Percentiles rank a stretch among this genome's conserved stretches.
Conservation (phyloP, 2,888 invertebrate species). For the Hirtodrosophila confusa region DNA sequence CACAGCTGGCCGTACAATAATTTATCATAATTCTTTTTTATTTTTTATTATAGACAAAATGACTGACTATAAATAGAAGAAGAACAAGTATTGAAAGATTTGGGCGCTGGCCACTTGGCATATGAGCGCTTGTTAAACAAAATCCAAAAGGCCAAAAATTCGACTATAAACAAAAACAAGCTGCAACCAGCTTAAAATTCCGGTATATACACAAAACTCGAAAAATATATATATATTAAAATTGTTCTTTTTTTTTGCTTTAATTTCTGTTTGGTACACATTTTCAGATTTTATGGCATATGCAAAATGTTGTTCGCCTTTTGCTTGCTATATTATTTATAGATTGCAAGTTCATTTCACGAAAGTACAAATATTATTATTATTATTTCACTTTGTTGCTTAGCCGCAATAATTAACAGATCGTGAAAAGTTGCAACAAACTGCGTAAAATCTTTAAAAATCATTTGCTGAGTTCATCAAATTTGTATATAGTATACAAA, state of each 20-base stretch:
- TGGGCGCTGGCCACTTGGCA: slow-evolving; percentile 35
- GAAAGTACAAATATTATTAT: slow-evolving; percentile 27
- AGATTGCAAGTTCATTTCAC: slow-evolving; percentile 41
- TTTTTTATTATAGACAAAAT: slow-evolving; percentile 47
- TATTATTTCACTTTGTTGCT: slow-evolving; percentile 16
- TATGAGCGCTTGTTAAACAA: slow-evolving; percentile 21
- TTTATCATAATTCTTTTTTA: slow-evolving; percentile 41
- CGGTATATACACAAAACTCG: slow-evolving; percentile 36
- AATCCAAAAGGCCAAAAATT: slow-evolving; percentile 22
- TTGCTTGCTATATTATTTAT: slow-evolving; percentile 32
- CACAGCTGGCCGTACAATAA: slow-evolving; percentile 49
- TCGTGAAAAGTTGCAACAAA: slow-evolving; percentile 57
- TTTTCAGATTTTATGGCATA: slow-evolving; percentile 34
- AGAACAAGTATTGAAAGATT: slow-evolving; percentile 19
- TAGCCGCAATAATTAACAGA: slow-evolving; percentile 40
- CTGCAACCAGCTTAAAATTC: slow-evolving; percentile 51
- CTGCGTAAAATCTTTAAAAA: slow-evolving; percentile 40
- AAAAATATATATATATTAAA: slow-evolving; percentile 15
- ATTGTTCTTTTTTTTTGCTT: slow-evolving; percentile 7
- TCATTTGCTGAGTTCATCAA: slow-evolving; percentile 19
- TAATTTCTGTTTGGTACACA: slow-evolving; percentile 1
- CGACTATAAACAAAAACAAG: slow-evolving; percentile 51
- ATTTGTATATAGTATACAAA: neutral
- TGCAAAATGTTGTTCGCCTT: slow-evolving; percentile 30
- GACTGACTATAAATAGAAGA: slow-evolving; percentile 28